These are phyloP conservation scores for Rhea americana DNA, from an alignment of 2,113 vertebrate genomes.

Conservation along the genomic window DNA sequence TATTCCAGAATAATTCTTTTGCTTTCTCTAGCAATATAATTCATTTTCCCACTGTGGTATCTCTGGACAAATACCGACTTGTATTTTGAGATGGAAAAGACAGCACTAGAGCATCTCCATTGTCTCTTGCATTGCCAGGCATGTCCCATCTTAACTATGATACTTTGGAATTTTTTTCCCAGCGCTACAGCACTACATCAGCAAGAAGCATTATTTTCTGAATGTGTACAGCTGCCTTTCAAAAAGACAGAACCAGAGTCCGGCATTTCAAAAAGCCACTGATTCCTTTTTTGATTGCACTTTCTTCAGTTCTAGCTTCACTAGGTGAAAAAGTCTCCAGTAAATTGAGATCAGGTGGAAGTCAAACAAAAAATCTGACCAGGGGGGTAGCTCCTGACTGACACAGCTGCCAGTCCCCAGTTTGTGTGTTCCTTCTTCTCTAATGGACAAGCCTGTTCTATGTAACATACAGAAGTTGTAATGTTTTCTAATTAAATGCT, in stretches of 20 bases:
- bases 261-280: neutral
- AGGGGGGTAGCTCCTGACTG: neutral
- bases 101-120: neutral
- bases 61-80: neutral
- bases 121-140: neutral
- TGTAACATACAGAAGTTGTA: neutral
- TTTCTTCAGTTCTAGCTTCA: neutral
- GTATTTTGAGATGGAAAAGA: neutral
- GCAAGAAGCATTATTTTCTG: neutral
- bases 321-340: neutral
- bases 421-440: neutral
- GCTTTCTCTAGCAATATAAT: neutral
- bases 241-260: neutral
- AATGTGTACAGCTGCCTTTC: neutral
- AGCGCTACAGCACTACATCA: neutral
- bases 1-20: neutral
- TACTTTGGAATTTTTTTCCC: neutral
- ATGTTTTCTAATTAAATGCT: slow-evolving; percentile 2
- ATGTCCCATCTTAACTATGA: neutral
- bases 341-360: neutral
- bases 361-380: neutral
- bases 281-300: neutral
- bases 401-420: neutral
- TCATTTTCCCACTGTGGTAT: neutral
- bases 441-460: neutral